Base-by-base conservation (phyloP, 2,888 invertebrate genomes). In the Perdita meconis region DNA sequence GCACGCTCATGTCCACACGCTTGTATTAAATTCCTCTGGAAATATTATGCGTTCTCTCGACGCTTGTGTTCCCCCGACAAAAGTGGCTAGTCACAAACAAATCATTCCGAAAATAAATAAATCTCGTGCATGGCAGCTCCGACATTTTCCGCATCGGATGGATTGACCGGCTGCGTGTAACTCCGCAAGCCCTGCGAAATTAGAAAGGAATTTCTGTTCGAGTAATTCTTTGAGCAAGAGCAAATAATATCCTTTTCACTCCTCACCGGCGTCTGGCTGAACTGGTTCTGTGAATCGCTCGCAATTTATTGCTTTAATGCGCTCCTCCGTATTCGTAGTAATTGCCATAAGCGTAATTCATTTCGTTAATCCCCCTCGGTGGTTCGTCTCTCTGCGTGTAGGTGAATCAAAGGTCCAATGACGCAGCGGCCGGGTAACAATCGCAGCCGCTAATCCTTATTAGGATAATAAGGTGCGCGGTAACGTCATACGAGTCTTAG, bases 401-500 rank as follows among this genome's bases (percentile, higher is more conserved):
- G 24, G 34, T 26, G 40, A 64, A 57, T 67, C 57, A 38, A 67
- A 34, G 38, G 56, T n/a, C 24, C 24, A 50, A 64, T 38, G 44
- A 64, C 40, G 8, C 8, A 34, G 44, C 19, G 4, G n/a, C 38
- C n/a, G 30, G 1, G 44, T 8, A 61, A 66, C 56, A 50, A 69
- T 34, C 22, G 47, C 2, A 53, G 34, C 30, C 44, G 22, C 66
- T 79, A 67, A 74, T 79, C 70, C 74, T 63, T 63, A 55, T 74
- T 67, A 60, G 57, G 44, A 67, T 79, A 80, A 70, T 60, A 67
- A 79, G 74, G 53, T 56, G 55, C 36, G 40, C 59, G 55, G 38
- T 66, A 74, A 70, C 59, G 69, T 74, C 69, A 44, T 42, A 51
- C 59, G 44, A 64, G 71, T 64, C 72, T 72, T 69, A 56, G 72